These are phyloP conservation scores for Carollia perspicillata DNA, from an alignment of 2,113 vertebrate species.

Conservation along the genomic window DNA sequence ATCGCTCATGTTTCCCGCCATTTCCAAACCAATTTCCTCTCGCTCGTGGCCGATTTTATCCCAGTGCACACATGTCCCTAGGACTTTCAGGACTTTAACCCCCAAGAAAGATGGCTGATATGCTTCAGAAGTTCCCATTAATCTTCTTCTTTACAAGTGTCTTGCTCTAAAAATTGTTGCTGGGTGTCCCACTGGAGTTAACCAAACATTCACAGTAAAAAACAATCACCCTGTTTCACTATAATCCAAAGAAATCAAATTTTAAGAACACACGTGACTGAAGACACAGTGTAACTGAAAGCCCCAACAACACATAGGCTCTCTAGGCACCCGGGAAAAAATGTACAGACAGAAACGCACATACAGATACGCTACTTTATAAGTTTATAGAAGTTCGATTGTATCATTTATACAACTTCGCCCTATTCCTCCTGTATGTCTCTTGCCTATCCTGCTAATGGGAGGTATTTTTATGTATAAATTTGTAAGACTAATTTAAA, in stretches of 20 bases:
- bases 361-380: background rate
- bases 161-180: background rate
- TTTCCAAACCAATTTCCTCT: background rate
- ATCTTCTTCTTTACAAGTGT: background rate
- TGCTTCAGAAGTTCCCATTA: background rate
- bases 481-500: background rate
- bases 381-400: background rate
- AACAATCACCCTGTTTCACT: background rate
- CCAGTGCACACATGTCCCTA: background rate
- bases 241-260: background rate
- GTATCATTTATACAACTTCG: background rate
- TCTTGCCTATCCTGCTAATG: background rate
- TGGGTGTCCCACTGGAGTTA: background rate
- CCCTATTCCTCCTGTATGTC: background rate
- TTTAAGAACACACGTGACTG: background rate
- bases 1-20: background rate
- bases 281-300: background rate
- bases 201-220: background rate
- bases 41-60: background rate
- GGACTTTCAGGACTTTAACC: background rate
- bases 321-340: background rate
- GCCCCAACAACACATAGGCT: background rate
- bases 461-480: background rate
- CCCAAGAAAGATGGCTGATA: rapidly evolving
- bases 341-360: background rate